Percentiles rank a stretch among this genome's conserved stretches.
phyloP scores from a whole-genome alignment of 2,797 vertebrate species.

The Poecilia velifera region DNA sequence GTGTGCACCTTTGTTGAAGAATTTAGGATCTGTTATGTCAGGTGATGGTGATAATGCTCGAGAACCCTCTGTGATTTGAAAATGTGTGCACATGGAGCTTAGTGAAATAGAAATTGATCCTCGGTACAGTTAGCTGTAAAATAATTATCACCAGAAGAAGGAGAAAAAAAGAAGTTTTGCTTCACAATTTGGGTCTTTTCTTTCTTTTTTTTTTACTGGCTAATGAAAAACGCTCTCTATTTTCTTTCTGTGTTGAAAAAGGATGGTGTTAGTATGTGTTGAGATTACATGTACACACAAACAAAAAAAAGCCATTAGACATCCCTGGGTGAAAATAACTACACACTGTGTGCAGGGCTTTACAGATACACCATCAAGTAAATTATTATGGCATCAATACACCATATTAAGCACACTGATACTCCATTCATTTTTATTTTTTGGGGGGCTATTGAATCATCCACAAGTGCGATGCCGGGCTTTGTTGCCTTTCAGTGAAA shows the following conservation, averaged over 20 bases:
- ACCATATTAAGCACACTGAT: conserved; percentile 54
- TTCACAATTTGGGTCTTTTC: conserved; percentile 9
- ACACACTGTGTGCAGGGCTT: conserved; percentile 9
- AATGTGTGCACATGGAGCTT: conserved; percentile 48
- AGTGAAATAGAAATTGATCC: conserved; percentile 59
- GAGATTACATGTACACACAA: conserved; percentile 8
- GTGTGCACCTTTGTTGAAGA: conserved; percentile 25
- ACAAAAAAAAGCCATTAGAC: conserved; percentile 19
- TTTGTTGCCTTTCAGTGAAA: conserved; percentile 60
- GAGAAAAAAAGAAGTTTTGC: conserved; percentile 21
- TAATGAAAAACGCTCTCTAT: conserved; percentile 13
- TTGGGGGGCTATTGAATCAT: conserved; percentile 56
- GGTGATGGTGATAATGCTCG: conserved; percentile 43
- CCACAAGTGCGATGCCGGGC: conserved; percentile 48
- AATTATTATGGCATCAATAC: conserved; percentile 49
- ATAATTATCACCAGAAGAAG: conserved; percentile 13
- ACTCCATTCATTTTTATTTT: conserved; percentile 38
- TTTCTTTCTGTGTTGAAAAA: conserved; percentile 17
- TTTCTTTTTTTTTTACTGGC: conserved; percentile 9
- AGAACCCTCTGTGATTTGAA: conserved; percentile 48
- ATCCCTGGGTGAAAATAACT: conserved; percentile 4
- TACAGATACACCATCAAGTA: conserved; percentile 41
- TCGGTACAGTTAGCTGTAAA: conserved; percentile 1
- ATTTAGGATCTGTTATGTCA: conserved; percentile 26
- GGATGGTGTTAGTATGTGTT: conserved; percentile 17